Evolutionary conservation across 1,140 invertebrate species (phyloP).

Genomic region (Drosophila arawakana): DNA sequence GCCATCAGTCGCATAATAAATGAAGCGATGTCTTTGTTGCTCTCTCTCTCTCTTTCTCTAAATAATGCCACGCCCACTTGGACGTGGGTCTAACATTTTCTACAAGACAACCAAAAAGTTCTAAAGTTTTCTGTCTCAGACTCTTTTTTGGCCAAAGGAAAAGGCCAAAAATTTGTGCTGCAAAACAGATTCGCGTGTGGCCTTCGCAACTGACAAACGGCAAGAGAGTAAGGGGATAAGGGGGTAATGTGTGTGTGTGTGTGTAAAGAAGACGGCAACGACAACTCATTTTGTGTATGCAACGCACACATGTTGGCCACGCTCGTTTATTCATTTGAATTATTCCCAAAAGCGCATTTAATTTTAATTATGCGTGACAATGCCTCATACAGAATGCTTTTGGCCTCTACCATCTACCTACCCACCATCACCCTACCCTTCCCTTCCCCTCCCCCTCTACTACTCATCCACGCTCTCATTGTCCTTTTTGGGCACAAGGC

Average conservation of each 20-base stretch:
- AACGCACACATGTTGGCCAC: conserved; percentile 73
- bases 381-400: conserved; percentile 67
- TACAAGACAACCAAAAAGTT: conserved; percentile 37
- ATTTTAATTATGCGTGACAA: conserved; percentile 84
- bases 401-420: not conserved
- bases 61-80: conserved; percentile 13
- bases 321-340: conserved; percentile 84
- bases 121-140: conserved; percentile 48
- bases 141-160: conserved; percentile 18
- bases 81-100: not conserved
- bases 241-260: not conserved
- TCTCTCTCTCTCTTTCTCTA: not conserved
- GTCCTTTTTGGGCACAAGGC: not conserved
- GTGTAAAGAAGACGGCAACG: conserved; percentile 41
- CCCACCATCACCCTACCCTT: not conserved
- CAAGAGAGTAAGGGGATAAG: not conserved
- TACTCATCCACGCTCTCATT: not conserved
- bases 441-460: not conserved
- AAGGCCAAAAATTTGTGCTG: conserved; percentile 2
- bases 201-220: conserved; percentile 1
- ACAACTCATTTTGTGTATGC: conserved; percentile 79
- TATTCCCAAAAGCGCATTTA: conserved; percentile 84
- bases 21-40: conserved; percentile 57
- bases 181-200: conserved; percentile 36
- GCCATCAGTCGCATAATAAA: conserved; percentile 81